A percentile compares a stretch with the other conserved stretches of the same genome.
Evolutionary conservation across 64 coral and sea anemone genomes (phyloP).

Genomic region (Porites lutea): DNA sequence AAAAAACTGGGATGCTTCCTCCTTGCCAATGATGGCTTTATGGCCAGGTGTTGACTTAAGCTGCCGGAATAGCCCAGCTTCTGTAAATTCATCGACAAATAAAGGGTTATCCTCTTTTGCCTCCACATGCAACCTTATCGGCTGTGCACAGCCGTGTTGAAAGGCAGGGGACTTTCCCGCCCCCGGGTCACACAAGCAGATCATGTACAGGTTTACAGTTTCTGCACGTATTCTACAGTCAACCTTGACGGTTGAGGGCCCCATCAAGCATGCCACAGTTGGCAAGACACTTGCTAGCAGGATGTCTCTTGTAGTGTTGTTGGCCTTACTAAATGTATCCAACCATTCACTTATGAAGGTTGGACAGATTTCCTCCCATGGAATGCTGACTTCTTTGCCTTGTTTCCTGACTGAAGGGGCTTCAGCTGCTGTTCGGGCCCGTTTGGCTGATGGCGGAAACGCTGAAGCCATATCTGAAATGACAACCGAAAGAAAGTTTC

Average conservation of each 20-base stretch:
- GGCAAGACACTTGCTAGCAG: too few relatives aligned
- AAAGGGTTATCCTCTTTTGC: constrained; percentile 9
- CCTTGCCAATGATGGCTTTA: constrained; percentile 44
- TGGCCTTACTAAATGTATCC: not conserved
- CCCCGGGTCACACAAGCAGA: constrained; percentile 22
- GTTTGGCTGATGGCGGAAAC: not conserved
- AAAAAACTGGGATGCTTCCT: constrained; percentile 35
- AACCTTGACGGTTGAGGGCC: not conserved
- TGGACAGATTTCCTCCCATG: constrained; percentile 27
- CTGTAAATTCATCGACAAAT: constrained; percentile 28
- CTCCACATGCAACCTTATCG: constrained; percentile 26
- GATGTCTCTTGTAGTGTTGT: not conserved
- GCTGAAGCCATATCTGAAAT: not conserved
- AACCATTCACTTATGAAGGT: not conserved
- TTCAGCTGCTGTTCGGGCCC: not conserved
- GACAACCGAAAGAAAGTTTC: not conserved
- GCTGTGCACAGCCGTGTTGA: constrained; percentile 10
- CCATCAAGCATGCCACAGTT: too few relatives aligned
- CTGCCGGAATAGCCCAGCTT: constrained; percentile 25
- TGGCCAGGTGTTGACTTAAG: not conserved
- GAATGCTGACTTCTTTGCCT: not conserved
- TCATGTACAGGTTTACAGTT: not conserved
- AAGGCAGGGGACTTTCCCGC: constrained; percentile 51
- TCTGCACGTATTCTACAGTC: not conserved
- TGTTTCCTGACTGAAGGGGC: not conserved